phyloP scores from a whole-genome alignment of 2,113 vertebrate species.

The Platycercus adscitus region DNA sequence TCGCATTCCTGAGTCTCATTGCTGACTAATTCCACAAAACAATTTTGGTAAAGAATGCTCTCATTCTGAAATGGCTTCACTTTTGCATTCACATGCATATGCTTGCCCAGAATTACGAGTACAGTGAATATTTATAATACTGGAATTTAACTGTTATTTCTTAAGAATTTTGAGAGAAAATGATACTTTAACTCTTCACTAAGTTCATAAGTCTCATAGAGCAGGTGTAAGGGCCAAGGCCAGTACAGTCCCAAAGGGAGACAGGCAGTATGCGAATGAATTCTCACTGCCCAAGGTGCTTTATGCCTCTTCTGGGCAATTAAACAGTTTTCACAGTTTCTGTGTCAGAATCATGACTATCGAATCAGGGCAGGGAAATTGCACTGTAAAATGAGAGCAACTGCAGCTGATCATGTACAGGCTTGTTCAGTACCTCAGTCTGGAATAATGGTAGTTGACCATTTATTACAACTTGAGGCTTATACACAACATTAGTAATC shows the following conservation, averaged over 20 bases:
- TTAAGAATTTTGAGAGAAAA: background rate
- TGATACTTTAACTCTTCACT: background rate
- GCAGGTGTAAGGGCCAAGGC: background rate
- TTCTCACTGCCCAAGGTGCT: background rate
- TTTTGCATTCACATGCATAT: background rate
- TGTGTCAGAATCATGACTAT: background rate
- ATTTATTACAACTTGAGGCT: background rate
- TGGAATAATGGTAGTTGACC: background rate
- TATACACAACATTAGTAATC: background rate
- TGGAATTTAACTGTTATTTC: background rate
- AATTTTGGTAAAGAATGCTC: background rate
- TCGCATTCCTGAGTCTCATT: background rate
- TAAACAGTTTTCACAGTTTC: background rate
- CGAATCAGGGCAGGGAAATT: accelerated
- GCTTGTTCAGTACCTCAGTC: background rate
- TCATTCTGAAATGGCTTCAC: background rate
- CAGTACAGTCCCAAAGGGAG: background rate
- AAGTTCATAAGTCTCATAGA: background rate
- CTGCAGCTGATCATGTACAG: background rate
- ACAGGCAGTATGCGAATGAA: background rate
- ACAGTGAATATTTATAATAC: background rate
- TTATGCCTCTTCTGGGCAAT: background rate
- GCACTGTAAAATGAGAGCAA: background rate
- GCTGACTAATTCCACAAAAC: background rate
- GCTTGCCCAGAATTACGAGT: background rate